Evolutionary conservation across 2,113 vertebrate species (phyloP), one percentile per base, ranked within the genome.

Genomic region (Bolborhynchus lineola): DNA sequence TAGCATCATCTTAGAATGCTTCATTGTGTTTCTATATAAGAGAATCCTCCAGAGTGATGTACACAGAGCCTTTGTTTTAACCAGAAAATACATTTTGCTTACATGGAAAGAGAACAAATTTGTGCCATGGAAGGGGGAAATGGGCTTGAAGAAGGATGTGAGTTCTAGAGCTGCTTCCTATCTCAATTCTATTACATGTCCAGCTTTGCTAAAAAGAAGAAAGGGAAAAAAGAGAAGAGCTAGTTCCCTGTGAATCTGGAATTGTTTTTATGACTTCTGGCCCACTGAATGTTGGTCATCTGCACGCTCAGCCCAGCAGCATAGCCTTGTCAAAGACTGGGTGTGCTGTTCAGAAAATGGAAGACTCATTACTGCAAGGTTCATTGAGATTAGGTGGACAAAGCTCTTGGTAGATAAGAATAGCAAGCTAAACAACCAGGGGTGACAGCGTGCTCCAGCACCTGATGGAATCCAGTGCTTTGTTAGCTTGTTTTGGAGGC

Each of bases 371-470:
- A 42, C 50, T 91, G 52, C n/a, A 75, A 52, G 39, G 41, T 93
- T n/a, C n/a, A 12, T 74, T 80, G 82, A 91, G 88, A 90, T 88
- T 75, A 95, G 78, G 64, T 87, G 97, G 84, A 86, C 79, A 92
- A 89, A 92, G 86, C 77, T 71, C 42, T 75, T 82, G 37, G 26
- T 70, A 88, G 85, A 81, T 94, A 95, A 92, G 92, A 87, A 78
- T 19, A 95, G 75, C 47, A 64, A 93, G 92, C 88, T 78, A 95
- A 92, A 88, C 78, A 93, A 63, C 79, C 0, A 0, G 41, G 85
- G 69, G 71, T 94, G 91, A 77, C 74, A 87, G 75, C 64, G 17
- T 53, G 78, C 67, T 90, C 83, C 60, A 82, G 17, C 77, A 96
- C 94, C 93, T 96, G 88, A 69, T 90, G 79, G 94, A 90, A 96